Evolutionary conservation across 2,888 invertebrate genomes (phyloP), one percentile per base, ranked within the genome.

Genomic region (Protophormia terraenovae): DNA sequence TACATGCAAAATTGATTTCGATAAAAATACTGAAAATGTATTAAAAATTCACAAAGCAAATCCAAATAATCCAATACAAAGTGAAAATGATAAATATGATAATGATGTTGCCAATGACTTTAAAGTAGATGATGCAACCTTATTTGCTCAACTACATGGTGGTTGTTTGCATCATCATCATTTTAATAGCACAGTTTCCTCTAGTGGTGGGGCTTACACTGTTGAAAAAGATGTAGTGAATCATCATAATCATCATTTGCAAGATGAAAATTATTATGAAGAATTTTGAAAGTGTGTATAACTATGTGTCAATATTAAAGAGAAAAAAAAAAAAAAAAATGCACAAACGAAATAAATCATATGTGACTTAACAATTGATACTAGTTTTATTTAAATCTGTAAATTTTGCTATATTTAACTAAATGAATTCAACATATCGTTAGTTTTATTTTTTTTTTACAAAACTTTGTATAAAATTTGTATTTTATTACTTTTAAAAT

Each of bases 111-210:
- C 41, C 50, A 83, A 76, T 53, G 86, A 78, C 27, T 80, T 77
- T 53, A 79, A 71, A 64, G 72, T 81, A 45, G 87, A 86, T 86
- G 89, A 87, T 84, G 89, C 89, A 76, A 87, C 88, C 76, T 88
- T 91, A 87, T 91, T 88, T 88, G 88, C 89, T 76, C 88, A 89
- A 88, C 89, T 89, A 84, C 90, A 91, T 87, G 90, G 90, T 87
- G 90, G 90, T 86, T 89, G 88, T 86, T 87, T 87, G 87, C 89
- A 90, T 88, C 89, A 90, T 86, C 76, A 41, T 45, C 19, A 67
- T 16, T 32, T 45, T 22, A 79, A 53, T 53, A 41, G 29, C 19
- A 41, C 29, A 27, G 22, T 60, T 60, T 22, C 32, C 12, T 29
- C 27, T 7, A n/a, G 8, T 24, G 41, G 5, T 14, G 64, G 8